Evolutionary conservation across 1,140 invertebrate genomes (phyloP), one percentile per base, ranked within the genome.

Genomic region (Trichonephila inaurata): DNA sequence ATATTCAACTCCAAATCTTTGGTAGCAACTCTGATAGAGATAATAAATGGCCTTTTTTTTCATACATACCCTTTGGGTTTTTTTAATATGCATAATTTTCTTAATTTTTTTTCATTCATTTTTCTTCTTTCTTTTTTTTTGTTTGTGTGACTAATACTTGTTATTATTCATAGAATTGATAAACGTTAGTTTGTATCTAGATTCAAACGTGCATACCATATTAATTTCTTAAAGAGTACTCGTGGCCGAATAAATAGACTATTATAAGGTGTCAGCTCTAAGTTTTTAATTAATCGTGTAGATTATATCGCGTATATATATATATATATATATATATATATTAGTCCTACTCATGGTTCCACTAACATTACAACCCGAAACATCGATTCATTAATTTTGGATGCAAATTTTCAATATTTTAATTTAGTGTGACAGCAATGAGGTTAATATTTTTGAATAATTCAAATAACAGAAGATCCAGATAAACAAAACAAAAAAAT

Each of bases 41-140:
- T 77, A 77, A 77, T 77, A 77, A 77, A 77, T 77, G 16, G 28
- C 72, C 33, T 18, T 33, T 77, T n/a, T 77, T 77, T 77, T 40
- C 72, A 77, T 33, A 1, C 33, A 33, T 77, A 0, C 72, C 72
- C 72, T 77, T 77, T 77, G 33, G 72, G 33, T 28, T 77, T 51
- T 51, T 51, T 51, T 51, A 51, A 51, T 51, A 51, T 51, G 51
- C 51, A 51, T 51, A 51, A 51, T 51, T 51, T 51, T 51, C 10
- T 12, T 51, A 0, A 10, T 51, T 12, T 51, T 51, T 7, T 51
- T 51, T 51, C 51, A 40, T 51, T 51, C 7, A 10, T 51, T 51
- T 10, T 51, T 12, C 7, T 51, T 51, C 44, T 7, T 51, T 10
- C 5, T 51, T 51, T 19, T 40, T 77, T 77, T 77, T 28, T 28